A percentile compares a stretch with the other conserved stretches of the same genome.
Evolutionary conservation across 2,797 vertebrate genomes (phyloP).

Genomic region (Sebastes paucispinis): DNA sequence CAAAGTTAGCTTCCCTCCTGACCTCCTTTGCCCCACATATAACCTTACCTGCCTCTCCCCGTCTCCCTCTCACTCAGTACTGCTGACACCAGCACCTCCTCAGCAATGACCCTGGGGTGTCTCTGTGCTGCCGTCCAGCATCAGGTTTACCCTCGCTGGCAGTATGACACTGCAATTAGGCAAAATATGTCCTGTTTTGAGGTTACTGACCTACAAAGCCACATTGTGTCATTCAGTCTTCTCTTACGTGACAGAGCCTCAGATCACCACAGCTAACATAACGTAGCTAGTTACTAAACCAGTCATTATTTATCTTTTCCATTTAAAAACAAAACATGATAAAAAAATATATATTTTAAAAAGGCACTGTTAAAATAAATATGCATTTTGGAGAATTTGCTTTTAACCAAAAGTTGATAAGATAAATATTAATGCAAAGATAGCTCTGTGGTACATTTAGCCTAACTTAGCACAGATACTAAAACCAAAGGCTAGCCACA

Average conservation of each 20-base stretch:
- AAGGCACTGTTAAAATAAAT: not conserved
- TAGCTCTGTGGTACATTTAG: not conserved
- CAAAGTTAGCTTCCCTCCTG: slow-evolving; percentile 46
- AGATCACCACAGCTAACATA: not conserved
- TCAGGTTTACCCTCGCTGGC: slow-evolving; percentile 45
- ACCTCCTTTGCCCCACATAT: slow-evolving; percentile 34
- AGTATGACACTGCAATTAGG: slow-evolving; percentile 48
- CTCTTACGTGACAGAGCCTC: not conserved
- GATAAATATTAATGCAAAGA: not conserved
- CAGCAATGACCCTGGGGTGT: slow-evolving; percentile 37
- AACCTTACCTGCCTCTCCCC: slow-evolving; percentile 18
- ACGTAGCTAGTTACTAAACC: not conserved
- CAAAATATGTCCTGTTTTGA: slow-evolving; percentile 33
- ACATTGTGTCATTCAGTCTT: slow-evolving; percentile 1
- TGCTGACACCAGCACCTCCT: slow-evolving; percentile 54
- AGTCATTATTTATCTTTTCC: not conserved
- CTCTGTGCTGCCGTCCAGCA: slow-evolving; percentile 15
- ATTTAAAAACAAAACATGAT: not conserved
- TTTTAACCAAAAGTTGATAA: not conserved
- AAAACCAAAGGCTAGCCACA: not conserved
- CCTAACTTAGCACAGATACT: not conserved
- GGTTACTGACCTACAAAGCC: slow-evolving; percentile 29
- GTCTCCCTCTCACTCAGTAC: not conserved
- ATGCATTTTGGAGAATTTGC: not conserved
- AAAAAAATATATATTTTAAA: not conserved